Percentiles rank a stretch among this genome's conserved stretches.
Evolutionary conservation across 2,888 invertebrate genomes (phyloP).

Genomic region (Zaprionus bogoriensis): DNA sequence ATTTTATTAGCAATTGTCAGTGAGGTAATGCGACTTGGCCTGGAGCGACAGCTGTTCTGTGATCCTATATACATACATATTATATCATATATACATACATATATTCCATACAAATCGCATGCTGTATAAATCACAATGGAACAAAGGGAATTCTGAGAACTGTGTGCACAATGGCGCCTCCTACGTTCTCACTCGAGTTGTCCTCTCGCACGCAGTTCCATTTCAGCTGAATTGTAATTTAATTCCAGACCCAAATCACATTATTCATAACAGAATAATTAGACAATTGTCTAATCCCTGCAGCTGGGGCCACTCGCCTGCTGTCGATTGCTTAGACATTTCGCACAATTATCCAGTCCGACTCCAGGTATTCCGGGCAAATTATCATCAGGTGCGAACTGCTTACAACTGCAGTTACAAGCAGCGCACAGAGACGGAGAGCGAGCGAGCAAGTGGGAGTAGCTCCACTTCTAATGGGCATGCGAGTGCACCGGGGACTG

Average conservation of each 20-base stretch:
- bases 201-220: background rate
- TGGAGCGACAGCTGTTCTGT: conserved; percentile 39
- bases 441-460: background rate
- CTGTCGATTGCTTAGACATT: conserved; percentile 9
- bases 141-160: background rate
- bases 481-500: conserved; percentile 7
- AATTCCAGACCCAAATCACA: conserved; percentile 13
- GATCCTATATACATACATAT: background rate
- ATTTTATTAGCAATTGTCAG: conserved; percentile 74
- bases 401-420: conserved; percentile 60
- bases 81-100: background rate
- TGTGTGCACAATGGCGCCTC: too few relatives aligned
- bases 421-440: conserved; percentile 25
- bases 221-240: background rate
- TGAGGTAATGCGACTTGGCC: conserved; percentile 45
- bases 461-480: conserved; percentile 39
- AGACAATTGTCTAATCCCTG: conserved; percentile 12
- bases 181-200: too few relatives aligned
- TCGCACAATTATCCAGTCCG: conserved; percentile 20
- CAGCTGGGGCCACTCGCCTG: background rate
- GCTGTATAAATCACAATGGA: background rate
- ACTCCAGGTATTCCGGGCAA: conserved; percentile 27
- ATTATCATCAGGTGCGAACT: conserved; percentile 71
- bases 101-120: too few relatives aligned
- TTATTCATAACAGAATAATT: conserved; percentile 31